Conservation (phyloP, 2,113 vertebrate genomes). For the Trogon surrucura region DNA sequence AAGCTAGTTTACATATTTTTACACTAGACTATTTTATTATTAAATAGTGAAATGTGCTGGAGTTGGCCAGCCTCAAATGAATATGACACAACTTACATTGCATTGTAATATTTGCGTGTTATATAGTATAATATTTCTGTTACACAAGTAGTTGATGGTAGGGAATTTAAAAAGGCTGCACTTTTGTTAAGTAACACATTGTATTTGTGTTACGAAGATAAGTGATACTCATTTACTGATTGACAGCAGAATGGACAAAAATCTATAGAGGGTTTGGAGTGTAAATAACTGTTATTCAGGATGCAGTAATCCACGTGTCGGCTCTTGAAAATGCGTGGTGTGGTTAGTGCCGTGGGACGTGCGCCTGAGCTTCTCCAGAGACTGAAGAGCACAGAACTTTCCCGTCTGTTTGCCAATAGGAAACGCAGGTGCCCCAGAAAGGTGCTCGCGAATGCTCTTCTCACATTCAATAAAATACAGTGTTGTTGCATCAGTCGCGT, state of each 20-base stretch:
- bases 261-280: not conserved
- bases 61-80: slow-evolving; percentile 67
- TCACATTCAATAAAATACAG: not conserved
- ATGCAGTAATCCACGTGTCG: not conserved
- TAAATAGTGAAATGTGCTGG: slow-evolving; percentile 74
- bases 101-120: slow-evolving; percentile 74
- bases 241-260: not conserved
- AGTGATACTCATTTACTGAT: not conserved
- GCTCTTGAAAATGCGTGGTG: not conserved
- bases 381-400: not conserved
- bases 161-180: slow-evolving; percentile 49
- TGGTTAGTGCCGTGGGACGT: not conserved
- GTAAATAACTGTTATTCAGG: not conserved
- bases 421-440: not conserved
- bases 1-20: slow-evolving; percentile 75
- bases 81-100: slow-evolving; percentile 70
- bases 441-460: not conserved
- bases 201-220: slow-evolving; percentile 4
- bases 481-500: not conserved
- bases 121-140: slow-evolving; percentile 69
- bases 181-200: slow-evolving; percentile 48
- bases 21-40: slow-evolving; percentile 70
- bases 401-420: not conserved
- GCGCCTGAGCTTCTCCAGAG: not conserved
- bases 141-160: slow-evolving; percentile 54